Evolutionary conservation across 2,888 invertebrate species (phyloP), one percentile per base, ranked within the genome.

Genomic region (Herminia tarsipennalis): DNA sequence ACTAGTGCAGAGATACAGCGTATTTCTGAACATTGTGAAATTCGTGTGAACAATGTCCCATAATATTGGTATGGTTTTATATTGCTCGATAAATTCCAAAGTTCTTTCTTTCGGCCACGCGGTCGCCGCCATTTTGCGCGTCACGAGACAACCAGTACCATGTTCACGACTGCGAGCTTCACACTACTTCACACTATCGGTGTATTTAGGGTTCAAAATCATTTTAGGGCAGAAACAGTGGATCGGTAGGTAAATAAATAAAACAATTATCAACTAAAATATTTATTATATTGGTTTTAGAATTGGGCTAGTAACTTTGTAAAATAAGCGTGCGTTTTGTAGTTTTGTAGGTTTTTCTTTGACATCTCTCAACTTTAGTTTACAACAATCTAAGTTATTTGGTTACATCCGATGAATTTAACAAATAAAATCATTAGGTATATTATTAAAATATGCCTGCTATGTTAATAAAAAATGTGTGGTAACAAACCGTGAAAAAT

Each of bases 31-130:
- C 54, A 54, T 54, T 54, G 47, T 47, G 56, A 55, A 62, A 53
- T 57, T 55, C 49, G 53, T 63, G 64, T 64, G 61, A 62, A 62
- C 52, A 64, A 62, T 64, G 57, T 66, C 61, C 66, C 66, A 66
- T 61, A 66, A 53, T 61, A 64, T 46, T 50, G 66, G 63, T 61
- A 57, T 61, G 56, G 56, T 64, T 64, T 59, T 65, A 48, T 63
- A 63, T 66, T 66, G 63, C 58, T 66, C 66, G 55, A 66, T 66
- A 57, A 61, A 66, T 66, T 66, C 63, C 57, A 64, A 63, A 63
- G 62, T 66, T 63, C 58, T 57, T 66, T 51, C 63, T 56, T 66
- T 66, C 57, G 65, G 55, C 66, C 63, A 63, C 61, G 61, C 61
- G 56, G 51, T 61, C 61, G 63, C 56, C 58, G 59, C 61, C 59